These are phyloP conservation scores for Crypturellus tataupa DNA, from an alignment of 2,797 vertebrate genomes.

Conservation along the genomic window DNA sequence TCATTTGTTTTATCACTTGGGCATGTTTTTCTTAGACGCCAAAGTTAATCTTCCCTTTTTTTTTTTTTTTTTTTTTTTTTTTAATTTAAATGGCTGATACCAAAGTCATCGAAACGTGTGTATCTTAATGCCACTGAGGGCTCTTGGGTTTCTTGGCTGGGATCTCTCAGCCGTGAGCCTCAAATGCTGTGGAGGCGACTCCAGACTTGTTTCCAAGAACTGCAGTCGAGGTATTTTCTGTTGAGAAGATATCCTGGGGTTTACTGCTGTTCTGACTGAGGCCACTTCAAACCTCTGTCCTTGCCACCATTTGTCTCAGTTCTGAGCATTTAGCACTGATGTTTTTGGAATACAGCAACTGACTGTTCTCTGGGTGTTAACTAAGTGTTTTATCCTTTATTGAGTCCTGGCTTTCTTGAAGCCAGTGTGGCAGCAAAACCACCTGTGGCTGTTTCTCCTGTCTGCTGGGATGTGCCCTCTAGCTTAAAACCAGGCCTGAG, in stretches of 20 bases:
- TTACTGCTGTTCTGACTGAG: neutral
- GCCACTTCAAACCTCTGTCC: neutral
- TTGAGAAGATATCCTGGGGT: rapidly evolving
- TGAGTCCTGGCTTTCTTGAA: neutral
- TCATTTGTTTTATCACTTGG: neutral
- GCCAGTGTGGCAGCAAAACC: neutral
- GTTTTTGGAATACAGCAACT: neutral
- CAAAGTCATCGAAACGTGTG: rapidly evolving
- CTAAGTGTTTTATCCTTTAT: neutral
- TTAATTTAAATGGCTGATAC: neutral
- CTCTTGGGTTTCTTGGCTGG: neutral
- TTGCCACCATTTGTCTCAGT: neutral
- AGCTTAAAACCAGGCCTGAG: neutral
- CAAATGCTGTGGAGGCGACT: neutral
- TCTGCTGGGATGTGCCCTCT: neutral
- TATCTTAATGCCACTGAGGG: neutral
- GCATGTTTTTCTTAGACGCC: neutral
- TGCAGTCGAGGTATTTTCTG: neutral
- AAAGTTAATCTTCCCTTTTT: neutral
- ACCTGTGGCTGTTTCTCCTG: neutral
- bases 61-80: neutral
- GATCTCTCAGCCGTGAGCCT: neutral
- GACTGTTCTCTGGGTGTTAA: neutral
- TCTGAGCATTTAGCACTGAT: neutral
- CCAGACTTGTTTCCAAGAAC: neutral